Base-by-base conservation (phyloP, 2,113 vertebrate genomes). In the Xenus cinereus region DNA sequence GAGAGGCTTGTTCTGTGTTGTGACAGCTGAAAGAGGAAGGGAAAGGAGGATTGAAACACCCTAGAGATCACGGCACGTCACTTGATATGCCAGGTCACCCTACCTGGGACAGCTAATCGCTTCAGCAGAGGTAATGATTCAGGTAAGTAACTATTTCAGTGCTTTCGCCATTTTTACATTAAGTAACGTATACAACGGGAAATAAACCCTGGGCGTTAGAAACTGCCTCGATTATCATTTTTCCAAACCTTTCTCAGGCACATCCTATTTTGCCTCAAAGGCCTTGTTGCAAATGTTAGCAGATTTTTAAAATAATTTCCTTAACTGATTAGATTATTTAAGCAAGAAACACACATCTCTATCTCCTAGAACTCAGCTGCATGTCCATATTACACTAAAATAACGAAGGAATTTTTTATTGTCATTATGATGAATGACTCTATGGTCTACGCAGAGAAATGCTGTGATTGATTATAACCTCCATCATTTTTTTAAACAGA, bases 131-230 rank as follows among this genome's bases (percentile, higher is more conserved):
- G 43, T 57, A 75, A 1, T 9, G 84, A 68, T 19, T 87, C 72
- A 53, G 16, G 3, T 6, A 35, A 79, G 12, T 15, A 90, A 41
- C 37, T 5, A 20, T 27, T 27, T 1, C 66, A 67, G 74, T 26
- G 27, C 43, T 72, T 68, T 60, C 13, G 1, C 30, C 30, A 32
- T 15, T 45, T 89, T 37, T 59, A 57, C 35, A 12, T 11, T 9
- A 69, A 60, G 7, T 30, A 57, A 64, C 5, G 3, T 9, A 24
- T 0, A 21, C 14, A 54, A 4, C 0, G 12, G 56, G n/a, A 89
- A 84, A 71, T 12, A 33, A 93, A 37, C 4, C 17, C 26, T 12
- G 43, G 4, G 8, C 48, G 37, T 19, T 19, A 12, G n/a, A 60
- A 60, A 75, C 50, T 32, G 41, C 59, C 43, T 37, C 12, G 21